These are phyloP conservation scores for Chouioia cunea DNA, from an alignment of 2,888 invertebrate species.

Conservation along the genomic window DNA sequence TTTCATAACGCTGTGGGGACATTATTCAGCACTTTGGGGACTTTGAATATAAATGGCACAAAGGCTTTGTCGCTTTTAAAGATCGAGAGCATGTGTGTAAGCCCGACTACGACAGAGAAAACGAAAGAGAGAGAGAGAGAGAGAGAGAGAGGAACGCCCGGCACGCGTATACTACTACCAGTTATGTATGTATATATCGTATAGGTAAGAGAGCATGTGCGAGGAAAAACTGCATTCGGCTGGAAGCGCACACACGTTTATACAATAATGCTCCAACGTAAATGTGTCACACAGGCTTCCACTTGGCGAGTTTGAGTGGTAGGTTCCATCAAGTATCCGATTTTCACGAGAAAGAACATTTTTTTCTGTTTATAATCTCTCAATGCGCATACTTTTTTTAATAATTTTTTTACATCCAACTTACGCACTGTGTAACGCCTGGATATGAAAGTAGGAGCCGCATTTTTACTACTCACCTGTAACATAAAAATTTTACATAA, in stretches of 20 bases:
- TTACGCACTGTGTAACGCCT: too few relatives aligned
- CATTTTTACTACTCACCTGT: slow-evolving; percentile 16
- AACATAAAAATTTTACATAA: slow-evolving; percentile 13
- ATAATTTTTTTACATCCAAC: too few relatives aligned
- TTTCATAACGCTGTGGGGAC: slow-evolving; percentile 28
- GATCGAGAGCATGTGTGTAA: slow-evolving; percentile 24
- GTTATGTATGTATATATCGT: too few relatives aligned
- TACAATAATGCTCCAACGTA: slow-evolving; percentile 18
- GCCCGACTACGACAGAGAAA: background rate
- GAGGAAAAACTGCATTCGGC: slow-evolving; percentile 13
- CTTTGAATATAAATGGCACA: slow-evolving; percentile 48
- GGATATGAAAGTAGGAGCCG: too few relatives aligned
- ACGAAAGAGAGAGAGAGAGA: background rate
- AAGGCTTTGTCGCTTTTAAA: slow-evolving; percentile 45
- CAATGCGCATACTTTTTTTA: too few relatives aligned
- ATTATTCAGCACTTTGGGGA: slow-evolving; percentile 47
- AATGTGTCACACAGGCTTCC: too few relatives aligned
- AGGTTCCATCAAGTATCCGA: too few relatives aligned
- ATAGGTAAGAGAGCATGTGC: background rate
- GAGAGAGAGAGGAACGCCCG: background rate
- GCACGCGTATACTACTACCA: background rate
- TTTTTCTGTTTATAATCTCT: too few relatives aligned
- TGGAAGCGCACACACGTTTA: background rate
- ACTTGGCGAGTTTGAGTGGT: too few relatives aligned
- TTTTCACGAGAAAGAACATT: too few relatives aligned